Percentiles rank a stretch among this genome's conserved stretches.
These are phyloP conservation scores for Zaprionus lachaisei DNA, from an alignment of 1,140 invertebrate genomes.

Conservation along the genomic window DNA sequence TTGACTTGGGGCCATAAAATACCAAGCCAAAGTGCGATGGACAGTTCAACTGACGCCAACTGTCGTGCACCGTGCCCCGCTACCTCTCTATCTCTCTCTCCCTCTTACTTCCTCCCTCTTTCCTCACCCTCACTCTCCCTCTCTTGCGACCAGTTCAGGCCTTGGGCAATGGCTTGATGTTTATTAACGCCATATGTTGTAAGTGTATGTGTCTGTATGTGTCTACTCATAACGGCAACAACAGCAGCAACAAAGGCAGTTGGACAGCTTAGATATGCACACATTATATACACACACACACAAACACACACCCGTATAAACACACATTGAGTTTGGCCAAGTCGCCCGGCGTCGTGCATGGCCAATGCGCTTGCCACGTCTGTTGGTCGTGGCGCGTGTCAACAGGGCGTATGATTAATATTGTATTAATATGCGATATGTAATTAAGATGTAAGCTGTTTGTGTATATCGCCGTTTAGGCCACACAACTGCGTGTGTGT, in stretches of 20 bases:
- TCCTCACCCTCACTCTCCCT: slow-evolving; percentile 13
- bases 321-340: slow-evolving; percentile 4
- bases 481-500: not conserved
- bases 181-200: slow-evolving; percentile 80
- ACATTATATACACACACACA: slow-evolving; percentile 20
- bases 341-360: slow-evolving; percentile 43
- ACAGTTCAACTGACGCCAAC: slow-evolving; percentile 30
- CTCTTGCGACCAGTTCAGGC: slow-evolving; percentile 28
- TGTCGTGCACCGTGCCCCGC: not conserved
- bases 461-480: slow-evolving; percentile 53
- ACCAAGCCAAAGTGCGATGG: slow-evolving; percentile 63
- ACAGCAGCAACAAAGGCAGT: slow-evolving; percentile 31
- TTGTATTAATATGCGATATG: slow-evolving; percentile 82
- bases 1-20: slow-evolving; percentile 81
- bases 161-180: slow-evolving; percentile 60
- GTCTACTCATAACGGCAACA: slow-evolving; percentile 67
- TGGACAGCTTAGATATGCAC: slow-evolving; percentile 39
- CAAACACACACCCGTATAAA: not conserved
- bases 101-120: slow-evolving; percentile 14
- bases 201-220: slow-evolving; percentile 25
- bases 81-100: slow-evolving; percentile 13
- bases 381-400: slow-evolving; percentile 62
- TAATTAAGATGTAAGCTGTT: slow-evolving; percentile 81
- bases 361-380: slow-evolving; percentile 63
- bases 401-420: slow-evolving; percentile 81